Conservation (phyloP, 2,113 vertebrate species). For the Poeciliopsis occidentalis region DNA sequence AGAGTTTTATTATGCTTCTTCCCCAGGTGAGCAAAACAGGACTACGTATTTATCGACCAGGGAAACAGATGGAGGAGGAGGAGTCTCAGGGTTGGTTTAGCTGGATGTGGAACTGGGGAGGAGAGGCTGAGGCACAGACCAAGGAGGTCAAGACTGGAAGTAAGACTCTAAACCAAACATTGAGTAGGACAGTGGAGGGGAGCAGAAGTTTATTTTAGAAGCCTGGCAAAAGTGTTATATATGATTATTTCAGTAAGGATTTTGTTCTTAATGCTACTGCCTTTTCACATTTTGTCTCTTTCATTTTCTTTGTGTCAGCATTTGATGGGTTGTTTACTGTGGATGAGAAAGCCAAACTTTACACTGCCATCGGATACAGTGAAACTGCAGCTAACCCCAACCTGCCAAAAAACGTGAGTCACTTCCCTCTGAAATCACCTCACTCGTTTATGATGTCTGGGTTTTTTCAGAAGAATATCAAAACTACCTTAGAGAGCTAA, state of each 20-base stretch:
- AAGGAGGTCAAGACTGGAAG: slow-evolving; percentile 86
- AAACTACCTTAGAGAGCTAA: not conserved
- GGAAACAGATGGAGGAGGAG: slow-evolving; percentile 88
- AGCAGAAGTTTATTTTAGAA: not conserved
- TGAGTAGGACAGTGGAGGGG: not conserved
- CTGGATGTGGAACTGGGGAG: slow-evolving; percentile 93
- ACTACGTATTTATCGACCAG: slow-evolving; percentile 87
- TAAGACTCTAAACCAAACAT: slow-evolving; percentile 52
- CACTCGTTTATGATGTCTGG: not conserved
- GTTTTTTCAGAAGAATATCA: no score
- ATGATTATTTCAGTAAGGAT: not conserved
- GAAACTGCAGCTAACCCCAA: slow-evolving; percentile 92
- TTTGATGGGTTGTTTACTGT: slow-evolving; percentile 89
- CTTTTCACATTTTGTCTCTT: not conserved
- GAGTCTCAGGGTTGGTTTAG: slow-evolving; percentile 88
- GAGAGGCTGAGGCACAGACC: slow-evolving; percentile 62
- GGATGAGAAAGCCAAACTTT: slow-evolving; percentile 92
- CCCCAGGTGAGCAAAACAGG: slow-evolving; percentile 89
- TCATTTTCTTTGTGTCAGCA: slow-evolving; percentile 70
- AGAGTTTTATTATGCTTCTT: not conserved
- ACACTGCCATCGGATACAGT: slow-evolving; percentile 97
- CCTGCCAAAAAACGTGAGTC: slow-evolving; percentile 91
- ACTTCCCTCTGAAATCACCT: not conserved
- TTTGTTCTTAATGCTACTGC: not conserved
- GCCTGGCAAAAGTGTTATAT: no score